These are phyloP conservation scores for Crocallis elinguaria DNA, from an alignment of 2,888 invertebrate species.

Conservation along the genomic window DNA sequence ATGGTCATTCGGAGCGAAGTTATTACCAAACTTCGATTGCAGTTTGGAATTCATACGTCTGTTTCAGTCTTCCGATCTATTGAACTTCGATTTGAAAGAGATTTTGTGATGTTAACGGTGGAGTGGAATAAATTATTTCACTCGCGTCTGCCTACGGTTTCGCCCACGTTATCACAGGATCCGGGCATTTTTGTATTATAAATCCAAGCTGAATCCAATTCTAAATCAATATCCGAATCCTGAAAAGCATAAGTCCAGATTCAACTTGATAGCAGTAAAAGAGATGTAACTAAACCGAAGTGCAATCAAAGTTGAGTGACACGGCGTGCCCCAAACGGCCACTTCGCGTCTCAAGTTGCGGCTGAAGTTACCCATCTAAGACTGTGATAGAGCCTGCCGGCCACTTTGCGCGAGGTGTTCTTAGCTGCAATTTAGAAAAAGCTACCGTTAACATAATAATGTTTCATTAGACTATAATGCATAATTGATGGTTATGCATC, in stretches of 20 bases:
- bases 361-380: not conserved
- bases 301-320: conserved; percentile 37
- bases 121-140: too few relatives aligned
- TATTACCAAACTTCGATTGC: conserved; percentile 25
- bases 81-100: too few relatives aligned
- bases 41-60: conserved; percentile 18
- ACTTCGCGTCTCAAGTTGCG: conserved; percentile 21
- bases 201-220: too few relatives aligned
- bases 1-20: conserved; percentile 13
- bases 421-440: not conserved
- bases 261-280: conserved; percentile 17
- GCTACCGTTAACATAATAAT: not conserved
- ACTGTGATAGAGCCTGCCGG: not conserved
- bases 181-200: too few relatives aligned
- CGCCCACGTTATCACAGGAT: too few relatives aligned
- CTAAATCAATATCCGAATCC: not conserved
- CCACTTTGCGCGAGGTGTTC: not conserved
- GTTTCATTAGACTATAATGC: not conserved
- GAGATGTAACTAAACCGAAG: conserved; percentile 30
- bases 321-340: conserved; percentile 41
- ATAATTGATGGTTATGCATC: too few relatives aligned
- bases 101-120: too few relatives aligned
- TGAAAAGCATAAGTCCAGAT: conserved; percentile 6
- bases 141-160: too few relatives aligned
- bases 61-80: not conserved